Base-by-base conservation (phyloP, 2,113 vertebrate species). In the Mungos mungo region DNA sequence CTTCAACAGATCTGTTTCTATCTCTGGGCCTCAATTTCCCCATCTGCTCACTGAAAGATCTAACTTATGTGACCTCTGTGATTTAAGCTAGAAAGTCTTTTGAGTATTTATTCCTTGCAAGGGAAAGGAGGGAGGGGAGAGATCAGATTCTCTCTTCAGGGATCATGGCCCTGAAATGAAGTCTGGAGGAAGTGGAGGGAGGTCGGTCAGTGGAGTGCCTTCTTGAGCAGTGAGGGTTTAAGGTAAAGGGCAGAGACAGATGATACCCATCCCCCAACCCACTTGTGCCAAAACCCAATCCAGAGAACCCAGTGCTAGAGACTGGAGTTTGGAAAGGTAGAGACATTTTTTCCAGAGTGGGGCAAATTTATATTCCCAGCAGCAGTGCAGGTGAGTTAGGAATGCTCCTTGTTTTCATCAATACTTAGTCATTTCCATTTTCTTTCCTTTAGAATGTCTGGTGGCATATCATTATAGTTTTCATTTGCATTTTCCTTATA, bases 191-290 rank as follows among this genome's bases (percentile, higher is more conserved):
- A 27, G 81, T 72, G 3, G 57, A 84, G 8, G 71, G 50, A 45
- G 9, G 11, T 3, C 0, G 0, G 15, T 72, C 5, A 68, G 21
- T 54, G 60, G 71, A 83, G 38, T 0, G 0, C 1, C 66, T 90
- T 74, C 21, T 89, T 90, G 60, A 69, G 25, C 63, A 86, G 57
- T 77, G 45, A 91, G n/a, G 65, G 21, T 38, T 95, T 92, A 76
- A 60, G 80, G 80, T 57, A 76, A 93, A 93, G 27, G n/a, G 50
- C 63, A 92, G 69, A 96, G 47, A 71, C 76, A 19, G 12, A 91
- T 7, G 5, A 33, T 7, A n/a, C 14, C n/a, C 12, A 29, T 2
- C 41, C 38, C 72, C 25, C 27, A 65, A 14, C 72, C 13, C 25
- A 3, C 6, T 27, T 76, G 15, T 57, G 50, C 35, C 69, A 87